Conservation (phyloP, 2,113 vertebrate species). For the Mobula hypostoma region DNA sequence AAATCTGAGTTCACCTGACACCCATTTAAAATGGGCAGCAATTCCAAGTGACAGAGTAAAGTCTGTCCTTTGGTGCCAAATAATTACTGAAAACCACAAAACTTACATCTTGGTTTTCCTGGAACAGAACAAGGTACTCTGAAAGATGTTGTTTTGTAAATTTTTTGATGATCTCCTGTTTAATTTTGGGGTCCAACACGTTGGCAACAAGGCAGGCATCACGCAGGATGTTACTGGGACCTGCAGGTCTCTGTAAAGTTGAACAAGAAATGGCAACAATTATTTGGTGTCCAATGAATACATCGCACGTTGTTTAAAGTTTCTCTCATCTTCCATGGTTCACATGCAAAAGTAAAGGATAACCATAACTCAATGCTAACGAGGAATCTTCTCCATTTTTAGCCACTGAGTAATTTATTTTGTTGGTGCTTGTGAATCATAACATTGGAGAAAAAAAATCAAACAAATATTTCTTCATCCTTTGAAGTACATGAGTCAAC, state of each 20-base stretch:
- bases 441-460: neutral
- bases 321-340: neutral
- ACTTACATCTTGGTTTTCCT: constrained; percentile 97
- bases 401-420: neutral
- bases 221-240: constrained; percentile 87
- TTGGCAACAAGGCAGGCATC: constrained; percentile 93
- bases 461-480: neutral
- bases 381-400: neutral
- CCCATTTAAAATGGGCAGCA: neutral
- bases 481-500: neutral
- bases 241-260: constrained; percentile 71
- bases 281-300: neutral
- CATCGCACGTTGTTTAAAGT: neutral
- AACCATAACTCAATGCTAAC: neutral
- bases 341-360: neutral
- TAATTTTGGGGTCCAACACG: constrained; percentile 88
- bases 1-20: neutral
- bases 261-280: neutral
- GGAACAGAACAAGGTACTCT: constrained; percentile 92
- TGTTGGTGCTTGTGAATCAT: neutral
- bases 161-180: constrained; percentile 97
- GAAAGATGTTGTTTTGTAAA: constrained; percentile 95
- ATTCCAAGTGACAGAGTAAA: neutral
- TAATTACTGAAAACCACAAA: constrained; percentile 42
- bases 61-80: neutral